Conservation (phyloP, 2,888 invertebrate species). For the Escarpia spicata region DNA sequence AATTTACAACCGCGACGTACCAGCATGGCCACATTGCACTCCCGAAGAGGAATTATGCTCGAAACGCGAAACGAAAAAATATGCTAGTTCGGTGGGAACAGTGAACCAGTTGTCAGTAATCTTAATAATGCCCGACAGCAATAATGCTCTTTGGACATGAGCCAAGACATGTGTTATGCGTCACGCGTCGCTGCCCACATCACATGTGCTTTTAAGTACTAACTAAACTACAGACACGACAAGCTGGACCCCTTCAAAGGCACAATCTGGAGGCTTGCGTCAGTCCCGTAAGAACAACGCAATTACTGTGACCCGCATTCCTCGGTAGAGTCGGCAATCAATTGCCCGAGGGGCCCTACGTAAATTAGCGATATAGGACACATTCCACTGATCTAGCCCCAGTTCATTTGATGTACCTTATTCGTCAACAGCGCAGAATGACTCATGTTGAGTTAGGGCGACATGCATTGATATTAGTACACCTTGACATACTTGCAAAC, state of each 20-base stretch:
- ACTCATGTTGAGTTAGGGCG: neutral
- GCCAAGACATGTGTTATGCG: neutral
- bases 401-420: neutral
- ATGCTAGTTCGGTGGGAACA: neutral
- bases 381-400: neutral
- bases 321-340: neutral
- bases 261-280: neutral
- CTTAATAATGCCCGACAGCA: neutral
- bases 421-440: neutral
- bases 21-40: too few relatives aligned
- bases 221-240: neutral
- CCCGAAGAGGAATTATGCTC: neutral
- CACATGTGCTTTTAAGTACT: neutral
- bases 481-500: neutral
- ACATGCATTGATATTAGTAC: neutral
- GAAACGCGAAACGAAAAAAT: neutral
- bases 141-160: neutral
- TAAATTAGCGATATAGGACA: neutral
- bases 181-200: neutral
- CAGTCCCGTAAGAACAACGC: slow-evolving; percentile 8
- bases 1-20: too few relatives aligned
- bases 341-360: neutral
- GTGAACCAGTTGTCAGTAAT: neutral
- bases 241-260: neutral
- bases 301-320: neutral